Conservation (phyloP, 2,888 invertebrate species). For the Empis livida region DNA sequence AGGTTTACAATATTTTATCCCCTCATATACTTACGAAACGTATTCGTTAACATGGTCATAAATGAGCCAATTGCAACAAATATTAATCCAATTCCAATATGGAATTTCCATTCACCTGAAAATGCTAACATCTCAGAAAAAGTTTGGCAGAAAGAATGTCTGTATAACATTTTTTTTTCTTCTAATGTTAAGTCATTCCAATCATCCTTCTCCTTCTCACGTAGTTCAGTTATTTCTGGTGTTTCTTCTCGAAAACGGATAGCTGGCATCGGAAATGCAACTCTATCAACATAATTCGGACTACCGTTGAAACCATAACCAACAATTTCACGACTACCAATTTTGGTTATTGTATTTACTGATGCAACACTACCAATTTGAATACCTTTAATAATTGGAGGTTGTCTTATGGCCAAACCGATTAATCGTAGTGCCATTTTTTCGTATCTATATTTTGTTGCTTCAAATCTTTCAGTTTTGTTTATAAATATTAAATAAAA, state of each 20-base stretch:
- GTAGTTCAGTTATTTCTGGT: conserved; percentile 60
- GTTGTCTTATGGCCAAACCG: conserved; percentile 24
- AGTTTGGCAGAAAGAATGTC: conserved; percentile 88
- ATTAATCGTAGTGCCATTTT: conserved; percentile 30
- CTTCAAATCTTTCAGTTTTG: conserved; percentile 4
- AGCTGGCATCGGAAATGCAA: conserved; percentile 81
- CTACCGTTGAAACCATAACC: conserved; percentile 80
- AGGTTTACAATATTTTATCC: too few species aligned
- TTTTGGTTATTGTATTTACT: conserved; percentile 33
- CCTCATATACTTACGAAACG: conserved; percentile 20
- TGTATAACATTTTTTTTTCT: conserved; percentile 89
- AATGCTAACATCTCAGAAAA: conserved; percentile 74
- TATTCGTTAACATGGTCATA: conserved; percentile 26
- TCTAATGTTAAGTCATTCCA: conserved; percentile 84
- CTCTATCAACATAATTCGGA: conserved; percentile 63
- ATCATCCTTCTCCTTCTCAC: conserved; percentile 91
- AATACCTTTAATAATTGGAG: conserved; percentile 19
- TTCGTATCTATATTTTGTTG: too few species aligned
- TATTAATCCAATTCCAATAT: conserved; percentile 42
- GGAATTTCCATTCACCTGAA: conserved; percentile 30
- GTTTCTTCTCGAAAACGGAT: conserved; percentile 68
- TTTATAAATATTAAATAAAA: neutral
- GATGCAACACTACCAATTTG: conserved; percentile 27
- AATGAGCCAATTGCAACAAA: conserved; percentile 23
- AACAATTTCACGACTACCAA: conserved; percentile 83